Conservation (phyloP, 2,797 vertebrate genomes). For the Staurois parvus region DNA sequence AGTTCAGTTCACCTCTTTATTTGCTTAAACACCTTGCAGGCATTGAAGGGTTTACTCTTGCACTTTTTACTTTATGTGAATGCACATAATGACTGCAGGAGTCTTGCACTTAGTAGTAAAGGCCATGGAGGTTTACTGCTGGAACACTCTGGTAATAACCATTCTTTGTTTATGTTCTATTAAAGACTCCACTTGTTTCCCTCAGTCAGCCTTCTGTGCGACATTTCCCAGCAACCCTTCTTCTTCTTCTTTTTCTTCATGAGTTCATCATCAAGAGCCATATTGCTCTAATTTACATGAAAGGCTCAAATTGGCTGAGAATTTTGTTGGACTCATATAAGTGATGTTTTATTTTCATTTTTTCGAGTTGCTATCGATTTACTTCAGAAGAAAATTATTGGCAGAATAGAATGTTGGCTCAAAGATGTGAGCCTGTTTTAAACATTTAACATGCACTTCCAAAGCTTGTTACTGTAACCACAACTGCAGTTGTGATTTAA, state of each 20-base stretch:
- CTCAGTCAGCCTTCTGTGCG: constrained; percentile 7
- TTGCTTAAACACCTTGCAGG: constrained; percentile 38
- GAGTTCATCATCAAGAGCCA: constrained; percentile 47
- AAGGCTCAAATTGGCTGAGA: constrained; percentile 43
- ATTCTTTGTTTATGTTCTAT: constrained; percentile 51
- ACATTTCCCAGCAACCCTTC: constrained; percentile 1
- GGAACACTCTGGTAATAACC: constrained; percentile 42
- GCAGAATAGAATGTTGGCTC: constrained; percentile 42
- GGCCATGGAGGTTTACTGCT: constrained; percentile 46
- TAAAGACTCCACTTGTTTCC: constrained; percentile 29
- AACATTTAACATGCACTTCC: constrained; percentile 67
- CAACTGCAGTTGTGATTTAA: constrained; percentile 67
- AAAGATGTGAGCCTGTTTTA: constrained; percentile 65
- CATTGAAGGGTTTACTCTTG: constrained; percentile 43
- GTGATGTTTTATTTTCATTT: constrained; percentile 53
- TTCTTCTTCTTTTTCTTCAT: constrained; percentile 22
- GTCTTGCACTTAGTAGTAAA: constrained; percentile 48
- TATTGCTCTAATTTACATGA: constrained; percentile 57
- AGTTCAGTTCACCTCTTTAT: constrained; percentile 19
- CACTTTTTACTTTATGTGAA: constrained; percentile 49
- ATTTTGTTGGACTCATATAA: constrained; percentile 35
- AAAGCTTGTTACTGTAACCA: constrained; percentile 67
- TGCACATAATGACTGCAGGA: constrained; percentile 49
- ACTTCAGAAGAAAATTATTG: constrained; percentile 54
- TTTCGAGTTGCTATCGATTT: constrained; percentile 55